A percentile compares a stretch with the other conserved stretches of the same genome.
Conservation (phyloP, 2,113 vertebrate genomes). For the Plestiodon gilberti region DNA sequence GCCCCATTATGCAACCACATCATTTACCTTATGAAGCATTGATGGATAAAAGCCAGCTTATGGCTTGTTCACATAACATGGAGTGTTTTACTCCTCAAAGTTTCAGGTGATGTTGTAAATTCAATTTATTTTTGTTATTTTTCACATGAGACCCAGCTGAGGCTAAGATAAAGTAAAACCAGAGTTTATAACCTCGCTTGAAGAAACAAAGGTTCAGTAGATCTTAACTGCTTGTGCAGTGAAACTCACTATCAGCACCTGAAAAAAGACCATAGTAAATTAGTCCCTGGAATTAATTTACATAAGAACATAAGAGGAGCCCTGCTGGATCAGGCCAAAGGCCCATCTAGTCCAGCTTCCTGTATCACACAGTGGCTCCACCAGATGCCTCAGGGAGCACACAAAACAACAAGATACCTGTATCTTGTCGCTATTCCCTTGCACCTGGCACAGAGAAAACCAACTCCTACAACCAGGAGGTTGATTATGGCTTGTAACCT, state of each 20-base stretch:
- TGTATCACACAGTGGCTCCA: too few relatives aligned
- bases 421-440: too few relatives aligned
- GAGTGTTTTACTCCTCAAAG: constrained; percentile 5
- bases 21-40: neutral
- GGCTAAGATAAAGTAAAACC: neutral
- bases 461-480: too few relatives aligned
- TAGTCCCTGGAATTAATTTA: too few relatives aligned
- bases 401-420: too few relatives aligned
- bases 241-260: neutral
- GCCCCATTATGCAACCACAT: neutral
- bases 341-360: too few relatives aligned
- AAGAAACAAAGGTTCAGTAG: neutral
- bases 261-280: too few relatives aligned
- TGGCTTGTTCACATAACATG: neutral
- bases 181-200: neutral
- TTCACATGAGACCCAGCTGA: neutral
- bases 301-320: too few relatives aligned
- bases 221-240: neutral
- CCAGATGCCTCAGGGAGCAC: too few relatives aligned
- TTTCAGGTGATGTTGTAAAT: neutral
- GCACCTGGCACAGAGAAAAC: too few relatives aligned
- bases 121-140: constrained; percentile 4
- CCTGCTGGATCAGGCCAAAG: too few relatives aligned
- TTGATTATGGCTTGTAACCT: too few relatives aligned
- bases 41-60: constrained; percentile 6